Evolutionary conservation across 2,113 vertebrate genomes (phyloP), one percentile per base, ranked within the genome.

Genomic region (Osmerus mordax): DNA sequence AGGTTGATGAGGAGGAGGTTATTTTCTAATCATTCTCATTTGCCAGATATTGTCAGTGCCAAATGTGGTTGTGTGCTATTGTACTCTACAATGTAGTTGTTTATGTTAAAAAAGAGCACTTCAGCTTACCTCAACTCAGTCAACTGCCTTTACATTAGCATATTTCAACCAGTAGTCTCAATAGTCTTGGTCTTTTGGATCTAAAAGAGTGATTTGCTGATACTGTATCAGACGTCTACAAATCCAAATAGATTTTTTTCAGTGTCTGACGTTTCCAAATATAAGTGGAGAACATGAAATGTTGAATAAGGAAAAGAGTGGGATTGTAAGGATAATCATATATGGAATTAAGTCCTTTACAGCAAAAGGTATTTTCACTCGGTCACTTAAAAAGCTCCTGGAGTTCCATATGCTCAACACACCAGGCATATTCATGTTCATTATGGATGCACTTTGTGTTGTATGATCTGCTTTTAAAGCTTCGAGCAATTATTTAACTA

Each of bases 101-200:
- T 69, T 78, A 67, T 75, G 69, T 64, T 81, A 85, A 62, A 74
- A 83, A 86, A 77, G 75, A 89, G 76, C 87, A 83, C 83, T 85
- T 88, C 80, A 84, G 78, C 69, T 85, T 87, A 87, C 84, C 89
- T 91, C 85, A 84, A 83, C 87, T 81, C 81, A 75, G 76, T 87
- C 82, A 72, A 87, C 88, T 90, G 89, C 89, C 90, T 90, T 84
- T 73, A 82, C 83, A 83, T 67, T 81, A 67, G 78, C 78, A 72
- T 19, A 61, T 67, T 69, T 58, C 70, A 56, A 74, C 62, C 63
- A 32, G 65, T 68, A 13, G 66, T 76, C 60, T 47, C 55, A 47
- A 65, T 69, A 12, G 18, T n/a, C 21, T 15, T 56, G 21, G 52
- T 69, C 67, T 14, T 47, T 25, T 56, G 54, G n/a, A 16, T 56